Evolutionary conservation across 2,113 vertebrate species (phyloP).

Genomic region (Pleuronectes platessa): DNA sequence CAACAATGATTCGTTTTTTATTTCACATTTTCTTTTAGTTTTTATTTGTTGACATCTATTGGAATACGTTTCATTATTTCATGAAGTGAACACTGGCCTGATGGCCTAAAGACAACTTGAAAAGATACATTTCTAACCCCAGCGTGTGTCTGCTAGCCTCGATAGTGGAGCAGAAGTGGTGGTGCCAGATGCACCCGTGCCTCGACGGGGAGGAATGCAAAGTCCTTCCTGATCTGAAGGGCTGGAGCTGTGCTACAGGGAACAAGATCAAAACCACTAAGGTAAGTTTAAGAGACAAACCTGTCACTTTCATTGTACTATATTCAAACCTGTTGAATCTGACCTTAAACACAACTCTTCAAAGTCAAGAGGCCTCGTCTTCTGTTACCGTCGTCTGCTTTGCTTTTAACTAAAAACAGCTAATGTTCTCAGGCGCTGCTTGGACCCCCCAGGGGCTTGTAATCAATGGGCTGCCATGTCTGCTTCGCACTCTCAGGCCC

Average conservation of each 20-base stretch:
- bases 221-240: conserved; percentile 97
- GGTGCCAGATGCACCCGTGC: conserved; percentile 99
- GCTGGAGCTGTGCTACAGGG: conserved; percentile 97
- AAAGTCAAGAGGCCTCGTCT: conserved; percentile 61
- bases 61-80: not conserved
- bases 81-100: not conserved
- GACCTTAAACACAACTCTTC: conserved; percentile 12
- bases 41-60: not conserved
- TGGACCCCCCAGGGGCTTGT: conserved; percentile 29
- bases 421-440: conserved; percentile 51
- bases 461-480: conserved; percentile 75
- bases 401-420: conserved; percentile 53
- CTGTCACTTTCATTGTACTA: not conserved
- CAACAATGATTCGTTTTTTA: not conserved
- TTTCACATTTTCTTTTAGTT: not conserved
- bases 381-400: conserved; percentile 31
- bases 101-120: not conserved
- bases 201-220: conserved; percentile 98
- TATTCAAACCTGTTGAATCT: conserved; percentile 53
- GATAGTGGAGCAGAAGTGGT: conserved; percentile 99
- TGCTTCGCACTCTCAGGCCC: conserved; percentile 76
- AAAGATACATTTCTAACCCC: not conserved
- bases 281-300: conserved; percentile 75
- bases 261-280: conserved; percentile 99
- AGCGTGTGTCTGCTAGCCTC: conserved; percentile 83